Percentiles rank a stretch among this genome's conserved stretches.
Evolutionary conservation across 2,113 vertebrate species (phyloP).

Genomic region (Antidorcas marsupialis): DNA sequence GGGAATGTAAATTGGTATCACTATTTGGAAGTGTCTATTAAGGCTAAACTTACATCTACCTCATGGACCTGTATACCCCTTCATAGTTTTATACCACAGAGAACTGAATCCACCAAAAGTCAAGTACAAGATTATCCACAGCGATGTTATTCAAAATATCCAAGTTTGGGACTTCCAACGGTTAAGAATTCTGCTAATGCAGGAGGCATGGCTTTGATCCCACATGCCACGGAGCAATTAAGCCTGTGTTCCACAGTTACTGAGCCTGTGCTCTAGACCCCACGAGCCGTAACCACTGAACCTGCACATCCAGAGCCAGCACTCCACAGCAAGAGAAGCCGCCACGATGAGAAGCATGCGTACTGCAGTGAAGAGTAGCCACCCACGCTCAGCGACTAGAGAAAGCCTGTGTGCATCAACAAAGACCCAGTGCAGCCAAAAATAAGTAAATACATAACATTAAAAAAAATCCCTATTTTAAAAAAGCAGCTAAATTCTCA

Average conservation of each 20-base stretch:
- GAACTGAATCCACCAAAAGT: neutral
- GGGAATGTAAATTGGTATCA: neutral
- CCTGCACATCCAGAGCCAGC: neutral
- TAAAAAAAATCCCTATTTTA: neutral
- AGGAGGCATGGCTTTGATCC: neutral
- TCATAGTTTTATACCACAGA: neutral
- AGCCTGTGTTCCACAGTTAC: neutral
- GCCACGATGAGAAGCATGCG: rapidly evolving
- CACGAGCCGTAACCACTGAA: neutral
- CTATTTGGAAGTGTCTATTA: neutral
- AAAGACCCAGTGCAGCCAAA: neutral
- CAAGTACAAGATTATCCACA: neutral
- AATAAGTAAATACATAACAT: neutral
- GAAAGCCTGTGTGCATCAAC: neutral
- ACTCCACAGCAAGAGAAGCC: neutral
- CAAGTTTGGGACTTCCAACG: neutral
- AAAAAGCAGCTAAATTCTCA: neutral
- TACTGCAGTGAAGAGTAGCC: neutral
- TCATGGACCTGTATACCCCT: neutral
- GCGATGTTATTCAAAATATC: neutral
- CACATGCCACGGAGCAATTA: neutral
- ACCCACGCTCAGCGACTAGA: rapidly evolving
- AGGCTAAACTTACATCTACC: neutral
- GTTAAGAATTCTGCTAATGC: neutral
- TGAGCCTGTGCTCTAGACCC: neutral